A percentile compares a stretch with the other conserved stretches of the same genome.
phyloP scores from a whole-genome alignment of 1,140 invertebrate species.

The Leptonema lineaticorne region DNA sequence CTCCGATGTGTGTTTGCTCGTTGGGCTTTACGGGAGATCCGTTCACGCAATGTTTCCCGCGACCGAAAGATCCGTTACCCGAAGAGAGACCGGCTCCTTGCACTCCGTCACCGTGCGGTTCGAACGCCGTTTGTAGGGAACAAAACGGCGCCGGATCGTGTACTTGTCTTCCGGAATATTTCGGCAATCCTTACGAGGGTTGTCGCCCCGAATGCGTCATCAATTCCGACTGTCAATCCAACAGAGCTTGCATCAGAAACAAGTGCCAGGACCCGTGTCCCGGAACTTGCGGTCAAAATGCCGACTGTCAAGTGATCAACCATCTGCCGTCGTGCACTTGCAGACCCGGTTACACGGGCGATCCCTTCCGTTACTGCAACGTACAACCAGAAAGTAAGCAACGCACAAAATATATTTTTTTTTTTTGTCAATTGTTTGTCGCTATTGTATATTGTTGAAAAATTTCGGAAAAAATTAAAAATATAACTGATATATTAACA shows the following conservation, averaged over 20 bases:
- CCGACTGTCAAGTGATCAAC: conserved; percentile 72
- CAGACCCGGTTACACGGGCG: conserved; percentile 67
- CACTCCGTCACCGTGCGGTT: conserved; percentile 50
- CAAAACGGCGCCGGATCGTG: conserved; percentile 59
- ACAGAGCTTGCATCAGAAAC: conserved; percentile 67
- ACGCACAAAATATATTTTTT: conserved; percentile 36
- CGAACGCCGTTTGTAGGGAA: conserved; percentile 61
- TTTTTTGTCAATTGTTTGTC: not conserved
- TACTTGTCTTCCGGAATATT: conserved; percentile 57
- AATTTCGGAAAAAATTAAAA: not conserved
- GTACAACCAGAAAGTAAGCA: conserved; percentile 53
- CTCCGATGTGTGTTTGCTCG: conserved; percentile 70
- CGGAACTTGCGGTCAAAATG: conserved; percentile 71
- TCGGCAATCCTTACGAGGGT: conserved; percentile 57
- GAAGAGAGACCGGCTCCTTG: conserved; percentile 46
- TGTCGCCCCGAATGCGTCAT: conserved; percentile 58
- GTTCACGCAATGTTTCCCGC: conserved; percentile 59
- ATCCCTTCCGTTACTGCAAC: conserved; percentile 67
- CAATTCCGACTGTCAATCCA: conserved; percentile 62
- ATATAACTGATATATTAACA: conserved; percentile 40
- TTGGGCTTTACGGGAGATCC: conserved; percentile 70
- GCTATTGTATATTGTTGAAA: not conserved
- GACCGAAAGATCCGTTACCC: conserved; percentile 49
- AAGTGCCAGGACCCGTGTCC: conserved; percentile 73
- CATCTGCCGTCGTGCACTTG: conserved; percentile 78